Evolutionary conservation across 2,888 invertebrate species (phyloP).

Genomic region (Eupithecia centaureata): DNA sequence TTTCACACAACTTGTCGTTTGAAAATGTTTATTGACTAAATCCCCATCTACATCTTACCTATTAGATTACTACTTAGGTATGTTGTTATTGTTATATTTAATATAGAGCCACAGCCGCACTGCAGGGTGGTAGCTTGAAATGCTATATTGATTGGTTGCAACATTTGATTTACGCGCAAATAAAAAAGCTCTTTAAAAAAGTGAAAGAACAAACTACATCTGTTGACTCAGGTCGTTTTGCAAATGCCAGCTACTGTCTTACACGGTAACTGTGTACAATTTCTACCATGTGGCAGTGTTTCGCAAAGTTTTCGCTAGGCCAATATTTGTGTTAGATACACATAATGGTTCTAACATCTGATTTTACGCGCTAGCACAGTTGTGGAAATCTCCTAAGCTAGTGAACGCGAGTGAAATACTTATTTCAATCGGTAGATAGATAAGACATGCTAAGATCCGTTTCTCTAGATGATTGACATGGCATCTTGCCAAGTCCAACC

Average conservation of each 20-base stretch:
- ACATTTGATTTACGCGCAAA: too few species aligned
- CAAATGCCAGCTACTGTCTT: constrained; percentile 26
- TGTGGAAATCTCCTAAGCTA: neutral
- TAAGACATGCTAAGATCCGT: constrained; percentile 52
- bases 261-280: neutral
- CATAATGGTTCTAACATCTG: constrained; percentile 7
- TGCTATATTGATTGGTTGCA: too few species aligned
- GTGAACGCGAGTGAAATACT: constrained; percentile 34
- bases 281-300: constrained; percentile 31
- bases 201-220: neutral
- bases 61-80: too few species aligned
- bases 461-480: constrained; percentile 70
- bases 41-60: too few species aligned
- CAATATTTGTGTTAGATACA: constrained; percentile 30
- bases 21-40: neutral
- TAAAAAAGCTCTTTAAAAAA: neutral
- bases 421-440: constrained; percentile 48
- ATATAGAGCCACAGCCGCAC: too few species aligned
- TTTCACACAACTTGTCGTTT: neutral
- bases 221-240: constrained; percentile 34
- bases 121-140: too few species aligned
- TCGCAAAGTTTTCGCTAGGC: constrained; percentile 29
- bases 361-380: constrained; percentile 6
- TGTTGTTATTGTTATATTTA: too few species aligned
- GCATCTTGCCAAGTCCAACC: constrained; percentile 52